Evolutionary conservation across 2,113 vertebrate species (phyloP), one percentile per base, ranked within the genome.

Genomic region (Cebus imitator): DNA sequence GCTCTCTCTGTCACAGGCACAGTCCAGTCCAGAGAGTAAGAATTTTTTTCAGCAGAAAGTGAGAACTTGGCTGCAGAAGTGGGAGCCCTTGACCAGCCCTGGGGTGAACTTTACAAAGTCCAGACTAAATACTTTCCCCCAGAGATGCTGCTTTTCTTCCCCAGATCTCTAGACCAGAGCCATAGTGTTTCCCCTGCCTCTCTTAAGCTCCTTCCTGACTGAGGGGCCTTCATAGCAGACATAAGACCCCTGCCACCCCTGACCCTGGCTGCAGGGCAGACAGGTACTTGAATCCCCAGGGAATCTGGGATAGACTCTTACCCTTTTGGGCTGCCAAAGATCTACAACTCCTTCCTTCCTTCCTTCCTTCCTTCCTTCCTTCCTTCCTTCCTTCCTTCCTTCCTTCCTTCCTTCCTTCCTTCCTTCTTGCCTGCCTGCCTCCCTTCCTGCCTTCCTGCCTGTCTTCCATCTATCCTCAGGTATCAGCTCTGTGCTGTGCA

Each of bases 381-480:
- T 30, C n/a, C 20, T 32, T 16, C 32, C 23, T 58, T 0, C 23
- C 23, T 27, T 0, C 1, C 91, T 8, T 72, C 52, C 21, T 9
- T 32, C 37, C 52, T 40, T 30, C n/a, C 20, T 32, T 16, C 32
- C 23, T 83, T 3, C 37, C 9, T 30, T 23, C 40, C 23, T 58
- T 1, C 23, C 23, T 61, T 0, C 58, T 3, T 27, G 2, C 58
- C 58, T 61, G 0, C 58, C 10, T 61, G 4, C 58, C 23, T 61
- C 0, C 23, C 23, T 27, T 0, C 1, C 91, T 4, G 4, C 8
- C 75, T 5, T 32, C 73, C 72, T 25, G 12, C 66, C 17, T 13
- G 43, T 32, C 55, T 57, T 57, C n/a, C 23, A 16, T n/a, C 27
- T 25, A 30, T 78, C 13, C 55, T 81, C 57, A 85, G 6, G 55